Evolutionary conservation across 2,888 invertebrate genomes (phyloP), one percentile per base, ranked within the genome.

Genomic region (Catocala sponsa): DNA sequence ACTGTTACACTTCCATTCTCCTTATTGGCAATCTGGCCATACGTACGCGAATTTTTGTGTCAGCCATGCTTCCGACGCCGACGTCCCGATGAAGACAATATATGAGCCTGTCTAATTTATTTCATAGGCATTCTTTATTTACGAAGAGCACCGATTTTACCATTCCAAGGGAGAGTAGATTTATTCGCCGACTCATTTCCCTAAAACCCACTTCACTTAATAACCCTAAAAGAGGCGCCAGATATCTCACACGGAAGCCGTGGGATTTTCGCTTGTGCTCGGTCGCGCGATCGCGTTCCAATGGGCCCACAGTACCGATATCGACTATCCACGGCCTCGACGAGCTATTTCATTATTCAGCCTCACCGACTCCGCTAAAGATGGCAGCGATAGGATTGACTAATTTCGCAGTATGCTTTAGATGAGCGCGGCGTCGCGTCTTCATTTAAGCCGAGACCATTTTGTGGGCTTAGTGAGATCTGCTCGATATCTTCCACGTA

Each of bases 281-380:
- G 81, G 81, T 78, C 73, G 82, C 78, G 82, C 80, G 82, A 81
- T 83, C 80, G 87, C 84, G 84, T 86, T 88, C 84, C 87, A 76
- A 82, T 85, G 81, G 79, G 47, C 80, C 80, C 74, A 74, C 74
- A 81, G 82, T 82, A 83, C 83, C 87, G 90, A 92, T 91, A 86
- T 83, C 85, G 85, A 76, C 84, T 84, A 88, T 82, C 82, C 83
- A 77, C 81, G 80, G 83, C 81, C 83, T 87, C 88, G 86, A 89
- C 84, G 87, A 91, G 90, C 91, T 91, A 92, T 93, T 93, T 91
- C 90, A 93, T 94, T 94, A 93, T 92, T 92, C 92, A 87, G 87
- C 83, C 82, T 85, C 85, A 81, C 83, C 83, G 85, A 85, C 82
- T 87, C 80, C 83, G 79, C 82, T 84, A 80, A 81, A 90, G 90